Evolutionary conservation across 2,797 vertebrate species (phyloP).

Genomic region (Petrocephalus schoutedeni): DNA sequence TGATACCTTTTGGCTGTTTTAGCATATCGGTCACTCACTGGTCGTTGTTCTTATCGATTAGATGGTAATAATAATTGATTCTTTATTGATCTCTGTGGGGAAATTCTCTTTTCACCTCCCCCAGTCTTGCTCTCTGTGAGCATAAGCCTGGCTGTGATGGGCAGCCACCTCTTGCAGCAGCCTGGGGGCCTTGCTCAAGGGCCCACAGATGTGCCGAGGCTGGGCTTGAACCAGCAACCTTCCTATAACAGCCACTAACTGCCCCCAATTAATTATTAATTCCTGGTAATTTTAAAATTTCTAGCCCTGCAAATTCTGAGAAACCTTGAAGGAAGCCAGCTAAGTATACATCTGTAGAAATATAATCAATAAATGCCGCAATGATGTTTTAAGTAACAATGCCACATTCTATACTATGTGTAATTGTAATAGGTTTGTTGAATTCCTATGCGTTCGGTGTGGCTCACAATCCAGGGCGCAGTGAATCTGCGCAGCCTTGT

Average conservation of each 20-base stretch:
- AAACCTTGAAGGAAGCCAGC: neutral
- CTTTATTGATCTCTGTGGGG: too few relatives aligned
- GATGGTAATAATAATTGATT: neutral
- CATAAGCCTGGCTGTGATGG: too few relatives aligned
- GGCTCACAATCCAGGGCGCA: neutral
- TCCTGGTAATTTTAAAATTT: neutral
- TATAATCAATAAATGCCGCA: neutral
- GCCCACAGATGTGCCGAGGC: too few relatives aligned
- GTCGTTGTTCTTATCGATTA: neutral
- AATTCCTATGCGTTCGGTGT: neutral
- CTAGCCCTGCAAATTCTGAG: neutral
- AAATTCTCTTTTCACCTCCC: too few relatives aligned
- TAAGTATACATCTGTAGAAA: neutral
- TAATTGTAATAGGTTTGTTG: neutral
- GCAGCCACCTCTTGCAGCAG: too few relatives aligned
- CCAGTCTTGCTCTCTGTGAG: too few relatives aligned
- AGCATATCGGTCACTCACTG: neutral
- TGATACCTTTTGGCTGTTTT: neutral
- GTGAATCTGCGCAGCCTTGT: conserved; percentile 84
- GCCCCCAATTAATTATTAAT: neutral
- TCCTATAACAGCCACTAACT: too few relatives aligned
- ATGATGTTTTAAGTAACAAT: too few relatives aligned
- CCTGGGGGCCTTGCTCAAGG: too few relatives aligned
- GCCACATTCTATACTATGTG: neutral
- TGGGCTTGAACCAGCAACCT: too few relatives aligned